phyloP scores from a whole-genome alignment of 1,140 invertebrate genomes.

The Musca domestica region DNA sequence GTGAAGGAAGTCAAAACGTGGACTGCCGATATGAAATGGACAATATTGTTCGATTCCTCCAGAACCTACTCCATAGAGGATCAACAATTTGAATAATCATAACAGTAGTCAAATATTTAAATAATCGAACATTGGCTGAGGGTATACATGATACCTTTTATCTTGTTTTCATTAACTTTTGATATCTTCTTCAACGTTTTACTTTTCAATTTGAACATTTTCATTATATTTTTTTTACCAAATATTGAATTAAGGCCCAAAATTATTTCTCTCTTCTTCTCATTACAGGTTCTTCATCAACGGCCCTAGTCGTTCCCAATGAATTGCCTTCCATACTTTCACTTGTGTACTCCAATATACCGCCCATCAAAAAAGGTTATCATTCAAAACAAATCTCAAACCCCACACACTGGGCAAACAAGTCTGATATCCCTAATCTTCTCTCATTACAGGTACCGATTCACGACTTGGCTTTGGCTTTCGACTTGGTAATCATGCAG shows the following conservation, averaged over 20 bases:
- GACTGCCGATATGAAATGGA: too few relatives aligned
- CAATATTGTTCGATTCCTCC: too few relatives aligned
- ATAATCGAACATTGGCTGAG: too few relatives aligned
- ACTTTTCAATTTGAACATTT: neutral
- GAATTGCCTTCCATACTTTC: slow-evolving; percentile 73
- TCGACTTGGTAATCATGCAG: slow-evolving; percentile 73
- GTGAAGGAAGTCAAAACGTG: too few relatives aligned
- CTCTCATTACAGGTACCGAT: slow-evolving; percentile 65
- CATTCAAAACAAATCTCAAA: neutral
- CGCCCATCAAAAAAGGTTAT: slow-evolving; percentile 77
- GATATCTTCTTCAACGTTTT: too few relatives aligned
- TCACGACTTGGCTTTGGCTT: slow-evolving; percentile 76
- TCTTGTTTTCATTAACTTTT: too few relatives aligned
- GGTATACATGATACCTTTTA: too few relatives aligned
- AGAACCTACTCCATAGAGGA: too few relatives aligned
- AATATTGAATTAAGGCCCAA: too few relatives aligned
- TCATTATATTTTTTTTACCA: neutral
- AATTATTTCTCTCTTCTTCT: slow-evolving; percentile 1
- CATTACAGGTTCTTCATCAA: slow-evolving; percentile 44
- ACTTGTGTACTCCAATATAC: slow-evolving; percentile 76
- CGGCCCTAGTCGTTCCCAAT: slow-evolving; percentile 67
- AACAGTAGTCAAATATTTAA: too few relatives aligned
- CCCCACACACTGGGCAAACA: neutral
- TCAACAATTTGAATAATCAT: too few relatives aligned
- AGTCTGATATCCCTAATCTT: neutral